phyloP scores from a whole-genome alignment of 37 sponge, comb jelly and placozoan genomes.

The Theonella swinhoei region DNA sequence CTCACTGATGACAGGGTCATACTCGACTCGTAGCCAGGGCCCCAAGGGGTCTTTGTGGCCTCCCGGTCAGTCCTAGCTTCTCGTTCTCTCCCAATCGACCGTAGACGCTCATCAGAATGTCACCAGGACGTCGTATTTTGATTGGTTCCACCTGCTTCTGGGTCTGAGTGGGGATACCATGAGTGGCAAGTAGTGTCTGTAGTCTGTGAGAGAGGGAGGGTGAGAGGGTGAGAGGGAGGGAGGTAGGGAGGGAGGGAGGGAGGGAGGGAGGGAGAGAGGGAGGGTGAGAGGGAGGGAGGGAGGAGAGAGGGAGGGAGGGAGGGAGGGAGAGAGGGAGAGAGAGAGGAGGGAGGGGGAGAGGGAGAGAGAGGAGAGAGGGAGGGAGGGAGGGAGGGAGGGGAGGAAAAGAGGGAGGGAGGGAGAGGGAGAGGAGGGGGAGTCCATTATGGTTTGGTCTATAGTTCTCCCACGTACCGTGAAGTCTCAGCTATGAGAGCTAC shows the following conservation, averaged over 20 bases:
- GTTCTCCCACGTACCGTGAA: slow-evolving; percentile 48
- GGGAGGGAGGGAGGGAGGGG: slow-evolving; percentile 1
- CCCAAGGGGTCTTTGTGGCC: slow-evolving; percentile 88
- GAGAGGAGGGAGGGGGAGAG: not conserved
- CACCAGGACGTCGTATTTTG: slow-evolving; percentile 66
- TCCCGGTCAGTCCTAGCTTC: slow-evolving; percentile 78
- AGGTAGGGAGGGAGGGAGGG: not conserved
- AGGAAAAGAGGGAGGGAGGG: slow-evolving; percentile 6
- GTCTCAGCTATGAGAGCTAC: slow-evolving; percentile 88
- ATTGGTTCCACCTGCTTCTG: slow-evolving; percentile 86
- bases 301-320: not conserved
- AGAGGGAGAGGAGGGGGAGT: not conserved
- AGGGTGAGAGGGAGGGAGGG: slow-evolving; percentile 4
- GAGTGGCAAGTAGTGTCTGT: slow-evolving; percentile 86
- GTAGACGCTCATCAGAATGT: slow-evolving; percentile 59
- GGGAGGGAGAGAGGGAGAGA: slow-evolving; percentile 5
- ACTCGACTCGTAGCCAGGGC: slow-evolving; percentile 84
- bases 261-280: not conserved
- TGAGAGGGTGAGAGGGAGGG: not conserved
- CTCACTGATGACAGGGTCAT: too few relatives aligned
- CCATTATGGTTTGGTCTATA: not conserved
- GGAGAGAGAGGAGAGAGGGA: slow-evolving; percentile 7
- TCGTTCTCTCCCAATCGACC: slow-evolving; percentile 71
- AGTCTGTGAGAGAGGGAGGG: slow-evolving; percentile 41
- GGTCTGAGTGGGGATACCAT: slow-evolving; percentile 92